phyloP scores from a whole-genome alignment of 2,797 vertebrate genomes.

The Choloepus didactylus region DNA sequence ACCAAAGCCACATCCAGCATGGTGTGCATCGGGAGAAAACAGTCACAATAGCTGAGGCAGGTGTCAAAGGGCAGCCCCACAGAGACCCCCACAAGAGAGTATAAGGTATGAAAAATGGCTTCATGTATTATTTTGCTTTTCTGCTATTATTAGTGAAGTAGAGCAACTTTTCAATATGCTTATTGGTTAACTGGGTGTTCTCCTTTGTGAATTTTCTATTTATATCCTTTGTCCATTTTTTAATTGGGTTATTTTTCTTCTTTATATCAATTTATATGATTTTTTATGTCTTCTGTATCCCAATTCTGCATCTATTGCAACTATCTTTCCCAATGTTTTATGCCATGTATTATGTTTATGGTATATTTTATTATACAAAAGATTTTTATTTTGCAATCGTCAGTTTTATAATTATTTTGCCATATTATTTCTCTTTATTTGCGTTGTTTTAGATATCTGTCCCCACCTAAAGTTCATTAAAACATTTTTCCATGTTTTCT shows the following conservation, averaged over 20 bases:
- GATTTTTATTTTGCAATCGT: conserved; percentile 9
- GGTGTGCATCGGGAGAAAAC: neutral
- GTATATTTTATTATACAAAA: neutral
- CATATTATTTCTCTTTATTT: neutral
- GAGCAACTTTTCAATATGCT: neutral
- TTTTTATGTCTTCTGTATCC: neutral
- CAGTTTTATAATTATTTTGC: conserved; percentile 8
- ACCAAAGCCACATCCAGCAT: neutral
- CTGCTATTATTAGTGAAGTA: neutral
- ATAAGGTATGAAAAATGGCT: neutral
- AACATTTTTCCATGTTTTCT: conserved; percentile 25
- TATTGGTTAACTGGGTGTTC: neutral
- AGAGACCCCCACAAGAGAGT: neutral
- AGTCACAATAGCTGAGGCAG: neutral
- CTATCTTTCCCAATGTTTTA: neutral
- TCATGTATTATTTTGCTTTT: neutral
- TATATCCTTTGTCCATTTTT: neutral
- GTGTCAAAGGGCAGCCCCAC: neutral
- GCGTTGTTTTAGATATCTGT: conserved; percentile 3
- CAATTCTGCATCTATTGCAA: neutral
- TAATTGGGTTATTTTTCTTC: neutral
- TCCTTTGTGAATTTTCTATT: neutral
- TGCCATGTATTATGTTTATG: neutral
- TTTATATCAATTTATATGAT: neutral
- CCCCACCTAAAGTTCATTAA: conserved; percentile 4